phyloP scores from a whole-genome alignment of 2,888 invertebrate species.

The Drosophila borealis region DNA sequence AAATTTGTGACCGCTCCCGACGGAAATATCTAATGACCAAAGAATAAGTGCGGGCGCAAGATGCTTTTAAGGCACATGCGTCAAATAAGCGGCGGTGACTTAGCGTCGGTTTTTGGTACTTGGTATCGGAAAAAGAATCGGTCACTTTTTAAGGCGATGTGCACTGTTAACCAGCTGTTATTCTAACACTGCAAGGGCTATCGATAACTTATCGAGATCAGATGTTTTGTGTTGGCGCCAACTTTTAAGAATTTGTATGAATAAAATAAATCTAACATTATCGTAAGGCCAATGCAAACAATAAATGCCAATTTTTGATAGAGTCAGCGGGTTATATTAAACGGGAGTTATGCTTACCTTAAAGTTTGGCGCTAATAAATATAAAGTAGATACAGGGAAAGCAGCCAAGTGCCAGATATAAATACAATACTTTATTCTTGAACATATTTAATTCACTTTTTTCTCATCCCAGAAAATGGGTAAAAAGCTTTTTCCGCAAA shows the following conservation, averaged over 20 bases:
- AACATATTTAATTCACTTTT: background rate
- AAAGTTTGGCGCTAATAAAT: conserved; percentile 67
- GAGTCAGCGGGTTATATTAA: conserved; percentile 27
- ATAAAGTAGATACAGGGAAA: conserved; percentile 75
- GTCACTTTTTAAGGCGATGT: conserved; percentile 1
- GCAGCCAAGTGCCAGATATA: conserved; percentile 43
- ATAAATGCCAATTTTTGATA: conserved; percentile 16
- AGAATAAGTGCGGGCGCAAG: conserved; percentile 2
- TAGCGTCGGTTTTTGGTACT: too few species aligned
- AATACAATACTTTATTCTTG: conserved; percentile 28
- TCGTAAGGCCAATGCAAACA: background rate
- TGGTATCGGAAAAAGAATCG: too few species aligned
- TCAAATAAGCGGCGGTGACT: too few species aligned
- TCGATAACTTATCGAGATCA: conserved; percentile 35
- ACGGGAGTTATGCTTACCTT: conserved; percentile 71
- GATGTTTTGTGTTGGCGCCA: background rate
- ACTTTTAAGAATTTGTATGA: background rate
- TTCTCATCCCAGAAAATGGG: too few species aligned
- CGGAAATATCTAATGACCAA: conserved; percentile 27
- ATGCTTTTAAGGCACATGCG: conserved; percentile 5
- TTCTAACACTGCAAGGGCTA: background rate
- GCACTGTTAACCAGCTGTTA: conserved; percentile 23
- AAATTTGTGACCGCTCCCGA: conserved; percentile 1
- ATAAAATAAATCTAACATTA: background rate
- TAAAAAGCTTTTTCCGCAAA: too few species aligned